Evolutionary conservation across 2,797 vertebrate genomes (phyloP), one percentile per base, ranked within the genome.

Genomic region (Bufotes viridis): DNA sequence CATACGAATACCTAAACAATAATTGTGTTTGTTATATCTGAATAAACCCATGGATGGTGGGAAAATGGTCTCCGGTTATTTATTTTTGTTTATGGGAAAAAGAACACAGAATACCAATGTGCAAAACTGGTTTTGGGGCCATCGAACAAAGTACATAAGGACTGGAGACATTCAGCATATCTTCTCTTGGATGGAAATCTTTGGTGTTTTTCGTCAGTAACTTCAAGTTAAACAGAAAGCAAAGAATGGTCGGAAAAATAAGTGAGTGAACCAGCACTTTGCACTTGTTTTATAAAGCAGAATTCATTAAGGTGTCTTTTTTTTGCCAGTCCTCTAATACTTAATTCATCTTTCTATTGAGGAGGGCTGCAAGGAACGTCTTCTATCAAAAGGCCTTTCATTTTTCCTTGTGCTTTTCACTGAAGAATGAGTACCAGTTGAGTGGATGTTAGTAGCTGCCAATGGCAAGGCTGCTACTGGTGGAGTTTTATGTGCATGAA

Each of bases 191-290:
- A 42, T 12, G 76, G 63, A 80, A 89, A 90, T 93, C 93, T 96
- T 94, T 94, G 92, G 93, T 91, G 91, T 90, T 92, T 93, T 91
- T 89, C 90, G 92, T 90, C 90, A 49, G 55, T 0, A 26, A 81
- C 72, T 90, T 90, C 90, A 89, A 90, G 89, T 82, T 84, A 84
- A 90, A 60, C 89, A 87, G 90, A 81, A 67, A 84, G 89, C 58
- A 87, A 72, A 26, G 85, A 80, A 87, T 0, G 10, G 81, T 83
- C 90, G 83, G 83, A 90, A 86, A 89, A 91, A 2, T 78, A 90
- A 93, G 94, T 91, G 90, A 91, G 93, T 96, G 97, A 98, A 96
- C 98, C 98, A 97, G 98, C 98, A 99, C 98, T 98, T 99, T 96
- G 98, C 95, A 93, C 84, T 92, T 86, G 75, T 78, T 6, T 63